A percentile compares a stretch with the other conserved stretches of the same genome.
Evolutionary conservation across 2,113 vertebrate genomes (phyloP).

Genomic region (Erinaceus europaeus): DNA sequence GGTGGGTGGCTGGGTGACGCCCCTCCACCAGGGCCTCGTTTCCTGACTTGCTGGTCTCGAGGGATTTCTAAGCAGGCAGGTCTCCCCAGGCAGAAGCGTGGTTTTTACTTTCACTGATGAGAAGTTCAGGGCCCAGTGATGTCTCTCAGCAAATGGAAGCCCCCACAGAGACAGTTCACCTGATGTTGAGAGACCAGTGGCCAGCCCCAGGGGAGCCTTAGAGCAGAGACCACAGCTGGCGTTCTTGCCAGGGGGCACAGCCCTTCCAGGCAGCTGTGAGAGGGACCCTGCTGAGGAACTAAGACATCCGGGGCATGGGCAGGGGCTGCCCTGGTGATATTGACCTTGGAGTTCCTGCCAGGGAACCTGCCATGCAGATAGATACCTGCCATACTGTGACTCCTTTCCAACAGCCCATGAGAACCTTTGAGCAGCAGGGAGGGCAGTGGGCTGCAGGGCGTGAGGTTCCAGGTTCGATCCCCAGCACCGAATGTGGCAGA

Average conservation of each 20-base stretch:
- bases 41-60: neutral
- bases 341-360: neutral
- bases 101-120: neutral
- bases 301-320: fast-evolving
- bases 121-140: neutral
- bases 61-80: neutral
- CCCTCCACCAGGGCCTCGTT: neutral
- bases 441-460: too few relatives aligned
- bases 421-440: neutral
- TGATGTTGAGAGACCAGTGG: neutral
- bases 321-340: neutral
- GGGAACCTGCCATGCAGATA: too few relatives aligned
- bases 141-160: neutral
- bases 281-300: neutral
- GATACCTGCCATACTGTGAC: fast-evolving
- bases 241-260: neutral
- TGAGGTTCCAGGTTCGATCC: too few relatives aligned
- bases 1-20: too few relatives aligned
- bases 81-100: neutral
- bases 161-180: neutral
- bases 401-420: neutral
- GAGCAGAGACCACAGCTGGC: neutral
- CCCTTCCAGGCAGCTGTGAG: neutral
- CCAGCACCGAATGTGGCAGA: too few relatives aligned
- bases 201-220: neutral